These are phyloP conservation scores for Gnathonemus echidnorhynchus DNA, from an alignment of 2,113 vertebrate genomes.

Conservation along the genomic window DNA sequence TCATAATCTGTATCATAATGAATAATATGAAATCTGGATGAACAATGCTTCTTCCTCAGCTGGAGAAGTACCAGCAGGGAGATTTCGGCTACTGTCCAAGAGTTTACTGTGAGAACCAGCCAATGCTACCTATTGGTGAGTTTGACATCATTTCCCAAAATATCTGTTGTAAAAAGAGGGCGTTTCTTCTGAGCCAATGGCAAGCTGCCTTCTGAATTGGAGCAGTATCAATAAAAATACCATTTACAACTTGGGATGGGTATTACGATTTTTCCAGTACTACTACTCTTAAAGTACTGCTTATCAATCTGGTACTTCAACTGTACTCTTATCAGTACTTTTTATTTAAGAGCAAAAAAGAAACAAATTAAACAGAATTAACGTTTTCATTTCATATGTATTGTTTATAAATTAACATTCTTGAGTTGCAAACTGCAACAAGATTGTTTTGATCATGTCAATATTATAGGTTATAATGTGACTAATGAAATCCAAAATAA, in stretches of 20 bases:
- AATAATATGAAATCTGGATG: not conserved
- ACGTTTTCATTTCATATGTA: too few relatives aligned
- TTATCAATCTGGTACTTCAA: too few relatives aligned
- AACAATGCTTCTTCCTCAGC: conserved; percentile 44
- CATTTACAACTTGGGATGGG: not conserved
- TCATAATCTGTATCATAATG: not conserved
- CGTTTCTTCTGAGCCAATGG: not conserved
- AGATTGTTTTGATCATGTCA: too few relatives aligned
- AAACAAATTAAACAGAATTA: too few relatives aligned
- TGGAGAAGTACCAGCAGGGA: conserved; percentile 92
- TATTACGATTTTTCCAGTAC: too few relatives aligned
- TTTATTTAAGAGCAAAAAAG: too few relatives aligned
- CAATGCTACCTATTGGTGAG: conserved; percentile 91
- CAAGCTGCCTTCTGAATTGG: not conserved
- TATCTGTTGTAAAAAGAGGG: not conserved
- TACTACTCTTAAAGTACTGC: too few relatives aligned
- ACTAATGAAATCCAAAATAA: too few relatives aligned
- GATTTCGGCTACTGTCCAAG: conserved; percentile 89
- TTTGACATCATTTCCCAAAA: not conserved
- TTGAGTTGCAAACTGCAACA: too few relatives aligned
- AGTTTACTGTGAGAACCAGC: conserved; percentile 92
- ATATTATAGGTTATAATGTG: too few relatives aligned
- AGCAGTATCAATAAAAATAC: not conserved
- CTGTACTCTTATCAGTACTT: too few relatives aligned
- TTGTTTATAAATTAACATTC: too few relatives aligned